Evolutionary conservation across 2,113 vertebrate genomes (phyloP), one percentile per base, ranked within the genome.

Genomic region (Myotis davidii): DNA sequence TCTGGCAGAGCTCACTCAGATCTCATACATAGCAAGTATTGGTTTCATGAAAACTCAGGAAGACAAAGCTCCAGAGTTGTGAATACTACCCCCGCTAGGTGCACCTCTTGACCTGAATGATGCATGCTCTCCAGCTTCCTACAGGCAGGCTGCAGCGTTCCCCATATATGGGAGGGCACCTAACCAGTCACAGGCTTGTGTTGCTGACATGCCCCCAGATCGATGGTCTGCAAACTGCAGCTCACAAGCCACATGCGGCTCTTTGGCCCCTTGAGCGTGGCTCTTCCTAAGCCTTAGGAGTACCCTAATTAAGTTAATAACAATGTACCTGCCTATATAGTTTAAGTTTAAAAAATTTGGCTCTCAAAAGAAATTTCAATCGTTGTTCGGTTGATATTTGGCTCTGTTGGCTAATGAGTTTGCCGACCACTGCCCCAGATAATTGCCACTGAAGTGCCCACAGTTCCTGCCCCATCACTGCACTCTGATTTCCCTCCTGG

Each of bases 401-500:
- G 42, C 42, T 42, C 42, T 42, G 42, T 7, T 42, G 42, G 8
- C 42, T 42, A 42, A 42, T 42, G 42, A 42, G 42, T 42, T 8
- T 42, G 42, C 42, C 42, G 42, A 42, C 42, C 42, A 42, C 42
- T 42, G 42, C 94, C 90, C 45, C 5, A 45, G 64, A 17, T 59
- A 94, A 93, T 81, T 61, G 59, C 45, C 72, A 2, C 1, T 70
- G 18, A 94, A n/a, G 16, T n/a, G 45, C 69, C 86, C 93, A 25
- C 14, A 59, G 39, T 69, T 56, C 74, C 85, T 94, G 90, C 14
- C 37, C 23, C 27, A 39, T 92, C 93, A 76, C 74, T 64, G 83
- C 64, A 37, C 14, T 92, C 95, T 94, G 61, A 48, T 94, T 93
- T 95, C 70, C 56, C 90, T 59, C 69, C 88, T 56, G 45, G 70